These are phyloP conservation scores for Tenebrosternarchus preto DNA, from an alignment of 2,113 vertebrate species.

Conservation along the genomic window DNA sequence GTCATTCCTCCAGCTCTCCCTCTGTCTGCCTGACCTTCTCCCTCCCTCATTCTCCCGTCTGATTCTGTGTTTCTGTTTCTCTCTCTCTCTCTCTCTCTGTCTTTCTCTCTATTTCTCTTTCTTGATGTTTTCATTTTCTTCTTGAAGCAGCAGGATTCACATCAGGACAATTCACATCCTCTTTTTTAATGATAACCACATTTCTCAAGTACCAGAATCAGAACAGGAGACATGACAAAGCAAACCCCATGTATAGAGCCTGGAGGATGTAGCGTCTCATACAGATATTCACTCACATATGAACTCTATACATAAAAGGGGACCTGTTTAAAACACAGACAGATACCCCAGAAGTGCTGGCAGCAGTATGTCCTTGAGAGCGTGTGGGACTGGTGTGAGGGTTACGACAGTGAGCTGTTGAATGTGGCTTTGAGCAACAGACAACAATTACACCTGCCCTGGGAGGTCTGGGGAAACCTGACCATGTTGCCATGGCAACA, in stretches of 20 bases:
- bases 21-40: not conserved
- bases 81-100: not conserved
- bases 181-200: slow-evolving; percentile 11
- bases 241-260: too few species aligned
- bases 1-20: slow-evolving; percentile 52
- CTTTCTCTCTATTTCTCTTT: slow-evolving; percentile 9
- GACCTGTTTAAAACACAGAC: not conserved
- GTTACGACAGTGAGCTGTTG: slow-evolving; percentile 46
- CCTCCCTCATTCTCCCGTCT: not conserved
- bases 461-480: slow-evolving; percentile 76
- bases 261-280: too few species aligned
- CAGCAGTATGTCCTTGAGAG: slow-evolving; percentile 25
- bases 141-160: not conserved
- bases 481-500: slow-evolving; percentile 81
- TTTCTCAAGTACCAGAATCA: not conserved
- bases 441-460: slow-evolving; percentile 82
- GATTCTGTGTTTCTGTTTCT: not conserved
- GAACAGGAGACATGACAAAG: not conserved
- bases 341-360: not conserved
- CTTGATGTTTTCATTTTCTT: slow-evolving; percentile 8
- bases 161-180: not conserved
- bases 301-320: not conserved
- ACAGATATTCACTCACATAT: too few species aligned
- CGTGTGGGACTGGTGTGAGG: slow-evolving; percentile 38
- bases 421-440: slow-evolving; percentile 71